Conservation (phyloP, 2,113 vertebrate species). For the Isurus oxyrinchus region DNA sequence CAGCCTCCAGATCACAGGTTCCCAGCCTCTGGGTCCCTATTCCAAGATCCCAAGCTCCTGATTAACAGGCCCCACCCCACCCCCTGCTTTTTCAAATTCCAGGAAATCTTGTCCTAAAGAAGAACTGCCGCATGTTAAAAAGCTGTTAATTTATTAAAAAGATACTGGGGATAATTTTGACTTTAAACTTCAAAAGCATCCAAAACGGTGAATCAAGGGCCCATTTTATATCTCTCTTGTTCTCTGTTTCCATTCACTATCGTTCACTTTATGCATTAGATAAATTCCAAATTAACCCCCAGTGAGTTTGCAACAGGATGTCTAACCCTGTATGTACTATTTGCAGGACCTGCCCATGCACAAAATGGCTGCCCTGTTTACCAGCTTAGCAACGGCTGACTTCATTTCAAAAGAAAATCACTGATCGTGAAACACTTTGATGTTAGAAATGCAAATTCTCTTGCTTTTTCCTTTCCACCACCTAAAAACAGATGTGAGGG, state of each 20-base stretch:
- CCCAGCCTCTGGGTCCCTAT: not conserved
- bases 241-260: not conserved
- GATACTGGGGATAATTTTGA: not conserved
- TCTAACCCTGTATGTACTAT: not conserved
- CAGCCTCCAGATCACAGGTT: too few species aligned
- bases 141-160: not conserved
- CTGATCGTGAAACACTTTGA: not conserved
- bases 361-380: not conserved
- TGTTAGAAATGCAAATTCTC: not conserved
- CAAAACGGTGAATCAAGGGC: not conserved
- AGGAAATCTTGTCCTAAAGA: not conserved
- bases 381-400: not conserved
- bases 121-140: not conserved
- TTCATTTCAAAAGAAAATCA: not conserved
- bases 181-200: not conserved
- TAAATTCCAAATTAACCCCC: not conserved
- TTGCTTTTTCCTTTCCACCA: not conserved
- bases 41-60: too few species aligned
- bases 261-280: not conserved
- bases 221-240: not conserved
- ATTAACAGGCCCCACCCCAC: not conserved
- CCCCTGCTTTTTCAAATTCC: not conserved
- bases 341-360: not conserved
- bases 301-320: not conserved
- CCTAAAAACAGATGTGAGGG: not conserved